Base-by-base conservation (phyloP, 2,797 vertebrate species). In the Threskiornis aethiopicus region DNA sequence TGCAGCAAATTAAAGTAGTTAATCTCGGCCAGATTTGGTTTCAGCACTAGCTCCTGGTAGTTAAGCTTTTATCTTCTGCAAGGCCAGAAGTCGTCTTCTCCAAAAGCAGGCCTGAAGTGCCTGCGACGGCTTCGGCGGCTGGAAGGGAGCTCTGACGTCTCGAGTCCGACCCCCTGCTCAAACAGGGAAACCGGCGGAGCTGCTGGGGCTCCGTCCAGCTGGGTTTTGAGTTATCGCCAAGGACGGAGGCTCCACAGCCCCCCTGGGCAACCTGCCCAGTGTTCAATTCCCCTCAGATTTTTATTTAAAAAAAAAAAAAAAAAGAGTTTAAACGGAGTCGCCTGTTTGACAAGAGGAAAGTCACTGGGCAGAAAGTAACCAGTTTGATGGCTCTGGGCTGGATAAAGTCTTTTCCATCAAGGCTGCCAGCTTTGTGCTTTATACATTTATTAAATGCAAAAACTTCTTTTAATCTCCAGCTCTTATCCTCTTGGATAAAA, bases 111-210 rank as follows among this genome's bases (percentile, higher is more conserved):
- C 15, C 37, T 67, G 57, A 55, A 46, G 67, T 5, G 33, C 4
- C 41, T 35, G 41, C 1, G 10, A 8, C 4, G 57, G 33, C 54
- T 54, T 26, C 7, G 44, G 67, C n/a, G 62, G 33, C 39, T 76
- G 54, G n/a, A 25, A 13, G 22, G 61, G 21, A 13, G 12, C 54
- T 46, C 10, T 59, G 70, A 1, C 7, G 4, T 7, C 33, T 29
- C 1, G 0, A 52, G 6, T 8, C 15, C 29, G 19, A 2, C 13
- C 8, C 46, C 8, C 7, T 35, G 49, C 54, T 70, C 52, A 2
- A 2, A 20, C 52, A 41, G 37, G 67, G 65, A 19, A 3, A 16
- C 19, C 80, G 58, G 28, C 29, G 61, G 55, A 14, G 10, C 17
- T 28, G 29, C 79, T 69, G 0, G 0, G 62, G 54, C 76, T 51